Conservation (phyloP, 1,140 invertebrate genomes). For the Dufourea novaeangliae region DNA sequence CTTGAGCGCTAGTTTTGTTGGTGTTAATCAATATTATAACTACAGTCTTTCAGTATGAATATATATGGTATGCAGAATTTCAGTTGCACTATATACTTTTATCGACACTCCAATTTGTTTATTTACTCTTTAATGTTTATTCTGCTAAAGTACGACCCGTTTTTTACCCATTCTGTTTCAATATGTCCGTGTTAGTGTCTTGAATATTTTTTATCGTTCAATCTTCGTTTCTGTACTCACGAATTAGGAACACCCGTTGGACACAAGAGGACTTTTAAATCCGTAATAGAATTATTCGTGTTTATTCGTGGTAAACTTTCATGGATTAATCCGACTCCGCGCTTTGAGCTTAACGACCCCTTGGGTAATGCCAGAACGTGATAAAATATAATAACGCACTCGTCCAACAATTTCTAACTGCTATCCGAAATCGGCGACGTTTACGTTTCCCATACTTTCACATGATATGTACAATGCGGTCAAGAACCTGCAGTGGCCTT, state of each 20-base stretch:
- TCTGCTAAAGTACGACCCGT: too few relatives aligned
- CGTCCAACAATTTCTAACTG: not conserved
- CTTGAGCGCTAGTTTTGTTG: too few relatives aligned
- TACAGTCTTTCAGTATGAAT: too few relatives aligned
- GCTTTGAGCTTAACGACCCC: not conserved
- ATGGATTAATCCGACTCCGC: not conserved
- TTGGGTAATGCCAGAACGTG: not conserved
- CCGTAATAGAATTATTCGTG: not conserved
- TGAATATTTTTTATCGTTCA: too few relatives aligned
- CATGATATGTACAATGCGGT: constrained; percentile 20
- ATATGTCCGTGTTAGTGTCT: too few relatives aligned
- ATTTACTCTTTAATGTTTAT: too few relatives aligned
- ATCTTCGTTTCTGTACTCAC: too few relatives aligned
- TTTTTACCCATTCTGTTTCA: too few relatives aligned
- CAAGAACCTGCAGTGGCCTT: constrained; percentile 18
- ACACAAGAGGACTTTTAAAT: not conserved
- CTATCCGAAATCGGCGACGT: not conserved
- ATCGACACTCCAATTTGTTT: too few relatives aligned
- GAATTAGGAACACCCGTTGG: not conserved
- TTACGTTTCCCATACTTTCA: constrained; percentile 29
- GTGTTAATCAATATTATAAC: too few relatives aligned
- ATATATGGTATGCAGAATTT: too few relatives aligned
- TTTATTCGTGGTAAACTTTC: not conserved
- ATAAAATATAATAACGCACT: not conserved
- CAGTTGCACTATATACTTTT: too few relatives aligned